phyloP scores from a whole-genome alignment of 1,140 invertebrate genomes.

The Ctenoplectra terminalis region DNA sequence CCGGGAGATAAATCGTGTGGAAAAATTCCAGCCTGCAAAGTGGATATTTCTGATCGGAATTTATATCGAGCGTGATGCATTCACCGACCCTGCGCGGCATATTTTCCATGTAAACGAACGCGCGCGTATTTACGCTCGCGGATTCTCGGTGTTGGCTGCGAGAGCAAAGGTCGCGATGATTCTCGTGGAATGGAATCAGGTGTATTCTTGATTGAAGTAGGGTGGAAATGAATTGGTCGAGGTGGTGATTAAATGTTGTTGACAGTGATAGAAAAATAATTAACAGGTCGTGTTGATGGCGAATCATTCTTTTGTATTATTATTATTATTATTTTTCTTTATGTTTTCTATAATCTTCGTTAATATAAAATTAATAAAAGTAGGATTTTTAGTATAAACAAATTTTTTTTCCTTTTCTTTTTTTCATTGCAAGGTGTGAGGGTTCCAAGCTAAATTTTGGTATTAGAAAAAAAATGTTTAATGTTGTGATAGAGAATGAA shows the following conservation, averaged over 20 bases:
- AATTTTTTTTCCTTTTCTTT: too few relatives aligned
- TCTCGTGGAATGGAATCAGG: neutral
- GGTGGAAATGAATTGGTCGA: neutral
- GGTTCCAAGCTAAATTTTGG: too few relatives aligned
- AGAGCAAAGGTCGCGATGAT: neutral
- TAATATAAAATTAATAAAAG: too few relatives aligned
- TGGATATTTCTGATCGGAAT: slow-evolving; percentile 62
- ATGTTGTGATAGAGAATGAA: too few relatives aligned
- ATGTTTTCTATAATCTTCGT: too few relatives aligned
- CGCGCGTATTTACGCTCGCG: slow-evolving; percentile 34
- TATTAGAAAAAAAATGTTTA: too few relatives aligned
- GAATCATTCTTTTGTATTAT: too few relatives aligned
- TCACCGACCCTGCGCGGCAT: slow-evolving; percentile 8
- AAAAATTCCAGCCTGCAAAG: slow-evolving; percentile 51
- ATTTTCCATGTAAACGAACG: slow-evolving; percentile 57
- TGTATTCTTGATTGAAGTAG: neutral
- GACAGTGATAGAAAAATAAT: neutral
- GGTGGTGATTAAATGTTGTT: neutral
- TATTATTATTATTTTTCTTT: too few relatives aligned
- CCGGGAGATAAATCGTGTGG: slow-evolving; percentile 50
- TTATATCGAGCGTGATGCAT: slow-evolving; percentile 32
- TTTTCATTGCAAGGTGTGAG: too few relatives aligned
- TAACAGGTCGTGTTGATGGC: neutral
- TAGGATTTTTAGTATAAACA: too few relatives aligned
- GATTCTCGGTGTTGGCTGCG: neutral